Evolutionary conservation across 1,140 invertebrate genomes (phyloP), one percentile per base, ranked within the genome.

Genomic region (Brachionus koreanus): DNA sequence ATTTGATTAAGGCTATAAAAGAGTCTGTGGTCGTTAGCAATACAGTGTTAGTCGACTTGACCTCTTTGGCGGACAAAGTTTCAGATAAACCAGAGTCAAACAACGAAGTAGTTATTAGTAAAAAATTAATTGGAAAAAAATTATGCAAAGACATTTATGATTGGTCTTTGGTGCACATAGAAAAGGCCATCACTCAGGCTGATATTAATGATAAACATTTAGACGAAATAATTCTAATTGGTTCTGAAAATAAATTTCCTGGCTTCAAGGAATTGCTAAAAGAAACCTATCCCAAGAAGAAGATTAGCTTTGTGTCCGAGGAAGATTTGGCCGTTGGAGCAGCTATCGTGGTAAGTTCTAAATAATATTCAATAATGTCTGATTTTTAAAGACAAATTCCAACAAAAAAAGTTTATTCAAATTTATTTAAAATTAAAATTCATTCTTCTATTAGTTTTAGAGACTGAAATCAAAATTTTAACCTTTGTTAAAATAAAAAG

Each of bases 121-220:
- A 61, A 29, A 79, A 79, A 12, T 23, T 61, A 35, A 79, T 79
- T n/a, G 29, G 37, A 10, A 57, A 37, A 57, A 35, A 13, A 9
- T 12, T 79, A 10, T 79, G 76, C 29, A 79, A 79, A n/a, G 76
- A 79, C 37, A 79, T 79, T 61, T 79, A 79, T 43, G 76, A 79
- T 12, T 79, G 76, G 76, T 57, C 76, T 7, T 37, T 79, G 12
- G 76, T 52, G 10, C 76, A 79, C 39, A 61, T 79, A 13, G 49
- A 79, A 57, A 79, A 79, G 13, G 46, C 76, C 1, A 79, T 79
- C n/a, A 37, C 33, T 9, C 76, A 79, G 57, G 46, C 76, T 43
- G 76, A 79, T 25, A 37, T 79, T 13, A n/a, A 23, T 79, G 49
- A 79, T 12, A 57, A 79, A 23, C n/a, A 61, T 23, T 5, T 79